These are phyloP conservation scores for Azorinus chamasolen DNA, from an alignment of 2,888 invertebrate genomes.

Conservation along the genomic window DNA sequence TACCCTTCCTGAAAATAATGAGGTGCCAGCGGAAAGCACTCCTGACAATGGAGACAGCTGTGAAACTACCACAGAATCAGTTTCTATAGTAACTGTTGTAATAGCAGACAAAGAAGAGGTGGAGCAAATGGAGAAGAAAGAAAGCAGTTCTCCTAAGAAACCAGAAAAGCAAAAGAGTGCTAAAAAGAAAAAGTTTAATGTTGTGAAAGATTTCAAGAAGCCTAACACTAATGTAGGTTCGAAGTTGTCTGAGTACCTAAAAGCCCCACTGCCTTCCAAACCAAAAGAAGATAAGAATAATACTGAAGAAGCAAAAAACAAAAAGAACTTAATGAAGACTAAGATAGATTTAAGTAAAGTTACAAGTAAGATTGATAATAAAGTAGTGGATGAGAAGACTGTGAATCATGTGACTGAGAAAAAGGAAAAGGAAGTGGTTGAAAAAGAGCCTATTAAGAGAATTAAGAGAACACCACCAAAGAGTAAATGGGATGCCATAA, in stretches of 20 bases:
- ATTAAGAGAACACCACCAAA: constrained; percentile 80
- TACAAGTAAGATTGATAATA: constrained; percentile 64
- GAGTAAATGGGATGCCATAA: constrained; percentile 83
- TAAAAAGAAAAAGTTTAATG: constrained; percentile 61
- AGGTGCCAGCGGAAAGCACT: not conserved
- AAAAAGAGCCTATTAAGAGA: constrained; percentile 75
- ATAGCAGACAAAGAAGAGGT: constrained; percentile 59
- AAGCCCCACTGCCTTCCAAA: constrained; percentile 74
- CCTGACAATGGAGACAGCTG: constrained; percentile 17
- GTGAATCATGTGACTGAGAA: constrained; percentile 49
- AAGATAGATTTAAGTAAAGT: constrained; percentile 63
- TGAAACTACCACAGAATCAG: constrained; percentile 35
- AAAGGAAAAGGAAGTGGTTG: constrained; percentile 61
- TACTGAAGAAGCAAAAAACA: constrained; percentile 70
- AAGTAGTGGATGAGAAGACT: constrained; percentile 51
- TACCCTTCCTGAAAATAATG: constrained; percentile 18
- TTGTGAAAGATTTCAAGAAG: constrained; percentile 74
- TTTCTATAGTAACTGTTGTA: constrained; percentile 49
- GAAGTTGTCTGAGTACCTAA: constrained; percentile 78
- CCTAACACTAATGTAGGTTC: constrained; percentile 78
- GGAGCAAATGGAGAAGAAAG: constrained; percentile 38
- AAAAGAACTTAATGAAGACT: constrained; percentile 62
- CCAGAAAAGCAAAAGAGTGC: constrained; percentile 62
- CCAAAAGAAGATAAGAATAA: constrained; percentile 73
- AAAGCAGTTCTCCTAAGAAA: constrained; percentile 56